Evolutionary conservation across 2,888 invertebrate species (phyloP).

Genomic region (Drosophila mercatorum): DNA sequence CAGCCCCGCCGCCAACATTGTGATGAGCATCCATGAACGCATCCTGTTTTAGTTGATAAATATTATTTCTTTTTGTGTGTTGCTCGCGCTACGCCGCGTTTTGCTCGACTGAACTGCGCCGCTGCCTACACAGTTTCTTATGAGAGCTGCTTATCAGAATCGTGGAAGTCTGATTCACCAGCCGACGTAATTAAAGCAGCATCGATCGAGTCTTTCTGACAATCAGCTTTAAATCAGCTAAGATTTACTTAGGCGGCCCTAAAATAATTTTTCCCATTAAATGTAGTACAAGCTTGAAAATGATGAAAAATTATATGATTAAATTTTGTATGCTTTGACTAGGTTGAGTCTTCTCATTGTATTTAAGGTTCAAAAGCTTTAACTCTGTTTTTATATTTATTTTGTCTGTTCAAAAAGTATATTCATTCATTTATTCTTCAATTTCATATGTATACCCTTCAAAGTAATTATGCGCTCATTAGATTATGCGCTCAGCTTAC

Average conservation of each 20-base stretch:
- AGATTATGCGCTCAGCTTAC: neutral
- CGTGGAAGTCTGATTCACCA: slow-evolving; percentile 16
- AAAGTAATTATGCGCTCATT: too few species aligned
- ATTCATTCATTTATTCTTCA: too few species aligned
- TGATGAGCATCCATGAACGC: slow-evolving; percentile 18
- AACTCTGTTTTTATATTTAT: too few species aligned
- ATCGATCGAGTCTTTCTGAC: slow-evolving; percentile 10
- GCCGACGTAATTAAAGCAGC: slow-evolving; percentile 31
- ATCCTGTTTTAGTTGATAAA: slow-evolving; percentile 16
- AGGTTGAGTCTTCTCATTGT: too few species aligned
- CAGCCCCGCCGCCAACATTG: slow-evolving; percentile 24
- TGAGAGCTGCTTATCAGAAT: slow-evolving; percentile 42
- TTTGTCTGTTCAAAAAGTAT: neutral
- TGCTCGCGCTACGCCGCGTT: slow-evolving; percentile 39
- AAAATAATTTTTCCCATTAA: too few species aligned
- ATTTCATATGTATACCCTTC: too few species aligned
- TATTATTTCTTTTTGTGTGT: slow-evolving; percentile 11
- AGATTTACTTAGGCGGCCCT: too few species aligned
- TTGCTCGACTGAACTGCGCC: slow-evolving; percentile 41
- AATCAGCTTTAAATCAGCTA: too few species aligned
- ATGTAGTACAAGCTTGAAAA: too few species aligned
- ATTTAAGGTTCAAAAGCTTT: too few species aligned
- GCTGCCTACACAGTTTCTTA: slow-evolving; percentile 36
- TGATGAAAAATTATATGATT: too few species aligned
- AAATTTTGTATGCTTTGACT: too few species aligned